These are phyloP conservation scores for Mormyrus proboscirostris DNA, from an alignment of 2,797 vertebrate species.

Conservation along the genomic window DNA sequence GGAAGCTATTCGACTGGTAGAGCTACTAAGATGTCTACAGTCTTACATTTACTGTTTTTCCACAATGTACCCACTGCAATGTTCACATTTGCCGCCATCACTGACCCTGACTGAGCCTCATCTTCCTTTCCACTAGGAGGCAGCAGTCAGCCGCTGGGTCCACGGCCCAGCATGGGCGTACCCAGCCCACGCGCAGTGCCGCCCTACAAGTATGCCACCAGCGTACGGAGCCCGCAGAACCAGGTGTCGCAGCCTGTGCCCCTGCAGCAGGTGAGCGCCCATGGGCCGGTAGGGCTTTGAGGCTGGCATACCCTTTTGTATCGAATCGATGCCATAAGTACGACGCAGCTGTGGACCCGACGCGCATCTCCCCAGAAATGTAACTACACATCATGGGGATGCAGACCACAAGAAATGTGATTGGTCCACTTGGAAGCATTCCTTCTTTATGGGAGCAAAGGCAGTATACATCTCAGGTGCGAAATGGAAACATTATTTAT, in stretches of 20 bases:
- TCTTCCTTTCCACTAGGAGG: constrained; percentile 33
- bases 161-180: constrained; percentile 75
- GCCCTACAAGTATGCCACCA: constrained; percentile 88
- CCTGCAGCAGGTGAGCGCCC: constrained; percentile 71
- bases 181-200: constrained; percentile 79
- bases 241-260: constrained; percentile 76
- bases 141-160: constrained; percentile 71
- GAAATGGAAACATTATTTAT: not conserved
- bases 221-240: constrained; percentile 83
- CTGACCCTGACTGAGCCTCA: not conserved
- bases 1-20: not conserved
- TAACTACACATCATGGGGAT: not conserved
- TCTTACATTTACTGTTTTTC: not conserved
- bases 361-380: not conserved
- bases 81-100: not conserved
- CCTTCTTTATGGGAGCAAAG: not conserved
- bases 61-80: not conserved
- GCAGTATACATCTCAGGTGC: not conserved
- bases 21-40: not conserved
- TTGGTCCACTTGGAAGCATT: not conserved
- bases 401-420: not conserved
- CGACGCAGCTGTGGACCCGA: not conserved
- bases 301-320: not conserved
- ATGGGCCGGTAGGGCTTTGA: not conserved
- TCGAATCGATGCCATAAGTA: not conserved